Base-by-base conservation (phyloP, 2,888 invertebrate species). In the Peribatodes rhomboidaria region DNA sequence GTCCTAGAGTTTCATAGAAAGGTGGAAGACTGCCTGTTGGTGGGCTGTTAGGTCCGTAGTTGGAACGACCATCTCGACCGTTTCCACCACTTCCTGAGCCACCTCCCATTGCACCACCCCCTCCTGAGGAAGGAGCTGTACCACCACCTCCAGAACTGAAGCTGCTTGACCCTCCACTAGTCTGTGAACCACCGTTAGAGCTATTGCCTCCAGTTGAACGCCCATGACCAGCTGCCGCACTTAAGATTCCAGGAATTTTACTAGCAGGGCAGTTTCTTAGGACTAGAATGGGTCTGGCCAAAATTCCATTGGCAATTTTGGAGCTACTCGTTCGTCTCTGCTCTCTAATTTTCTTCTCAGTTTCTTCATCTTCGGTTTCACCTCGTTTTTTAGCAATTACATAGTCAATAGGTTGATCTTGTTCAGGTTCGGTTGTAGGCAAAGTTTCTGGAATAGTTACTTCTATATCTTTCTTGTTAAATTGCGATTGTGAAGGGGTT, bases 391-490 rank as follows among this genome's bases (percentile, higher is more conserved):
- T 97, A 22, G 97, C 97, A 72, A 98, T 97, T 80, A 96, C 97
- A 84, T 98, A 98, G 83, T 98, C 97, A 67, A 98, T 98, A 0
- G 98, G 98, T 77, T 97, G 97, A 67, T 98, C 97, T 88, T 97
- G 96, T 83, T 96, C 96, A 0, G 96, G 96, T 76, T 96, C 96
- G 65, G 92, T 70, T 46, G 92, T 73, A 7, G 94, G 92, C 67
- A 94, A 76, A 41, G 94, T 89, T 49, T 92, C 76, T 50, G 95
- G 95, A 72, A 95, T 84, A 60, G 89, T 90, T 14, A 94, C 90
- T 60, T 94, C 94, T 41, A 88, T 70, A 71, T 94, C 94, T 79
- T 93, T 93, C 79, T 92, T 92, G 54, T 82, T 89, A 57, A 91
- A 92, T 73, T 93, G 92, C 68, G 93, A 87, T 68, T 92, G 93